phyloP scores from a whole-genome alignment of 2,888 invertebrate genomes.

The Coelopa pilipes region DNA sequence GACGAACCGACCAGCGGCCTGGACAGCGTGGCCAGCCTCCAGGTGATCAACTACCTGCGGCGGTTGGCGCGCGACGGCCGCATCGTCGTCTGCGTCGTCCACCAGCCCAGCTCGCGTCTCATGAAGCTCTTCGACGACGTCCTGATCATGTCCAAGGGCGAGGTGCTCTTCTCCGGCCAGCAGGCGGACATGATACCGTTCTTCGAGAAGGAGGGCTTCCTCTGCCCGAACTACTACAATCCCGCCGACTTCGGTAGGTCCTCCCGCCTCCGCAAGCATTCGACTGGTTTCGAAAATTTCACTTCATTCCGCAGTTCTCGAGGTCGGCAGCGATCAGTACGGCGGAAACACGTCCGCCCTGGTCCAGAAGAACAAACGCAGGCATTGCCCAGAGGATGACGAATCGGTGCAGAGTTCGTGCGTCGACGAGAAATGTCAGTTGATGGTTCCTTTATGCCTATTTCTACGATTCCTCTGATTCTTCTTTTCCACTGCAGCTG shows the following conservation, averaged over 20 bases:
- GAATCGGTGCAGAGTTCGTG: background rate
- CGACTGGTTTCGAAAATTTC: background rate
- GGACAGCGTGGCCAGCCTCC: conserved; percentile 83
- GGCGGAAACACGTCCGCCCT: conserved; percentile 62
- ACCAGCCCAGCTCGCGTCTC: conserved; percentile 88
- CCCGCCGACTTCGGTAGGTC: conserved; percentile 85
- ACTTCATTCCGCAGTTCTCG: conserved; percentile 64
- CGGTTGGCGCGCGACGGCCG: conserved; percentile 82
- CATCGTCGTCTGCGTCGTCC: conserved; percentile 88
- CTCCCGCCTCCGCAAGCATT: no score
- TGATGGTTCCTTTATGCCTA: background rate
- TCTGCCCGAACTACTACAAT: conserved; percentile 89
- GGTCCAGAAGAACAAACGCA: conserved; percentile 48
- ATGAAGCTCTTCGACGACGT: conserved; percentile 89
- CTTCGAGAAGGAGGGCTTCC: conserved; percentile 74
- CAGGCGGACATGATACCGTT: conserved; percentile 78
- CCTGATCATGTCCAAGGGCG: conserved; percentile 81
- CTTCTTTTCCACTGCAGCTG: no score
- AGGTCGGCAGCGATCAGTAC: conserved; percentile 72
- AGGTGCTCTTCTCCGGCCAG: conserved; percentile 82
- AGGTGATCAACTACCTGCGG: conserved; percentile 81
- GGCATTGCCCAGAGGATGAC: conserved; percentile 37
- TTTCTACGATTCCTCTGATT: no score
- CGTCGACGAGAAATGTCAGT: conserved; percentile 52
- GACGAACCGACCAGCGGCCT: conserved; percentile 93